These are phyloP conservation scores for Kryptolebias marmoratus DNA, from an alignment of 2,113 vertebrate genomes.

Conservation along the genomic window DNA sequence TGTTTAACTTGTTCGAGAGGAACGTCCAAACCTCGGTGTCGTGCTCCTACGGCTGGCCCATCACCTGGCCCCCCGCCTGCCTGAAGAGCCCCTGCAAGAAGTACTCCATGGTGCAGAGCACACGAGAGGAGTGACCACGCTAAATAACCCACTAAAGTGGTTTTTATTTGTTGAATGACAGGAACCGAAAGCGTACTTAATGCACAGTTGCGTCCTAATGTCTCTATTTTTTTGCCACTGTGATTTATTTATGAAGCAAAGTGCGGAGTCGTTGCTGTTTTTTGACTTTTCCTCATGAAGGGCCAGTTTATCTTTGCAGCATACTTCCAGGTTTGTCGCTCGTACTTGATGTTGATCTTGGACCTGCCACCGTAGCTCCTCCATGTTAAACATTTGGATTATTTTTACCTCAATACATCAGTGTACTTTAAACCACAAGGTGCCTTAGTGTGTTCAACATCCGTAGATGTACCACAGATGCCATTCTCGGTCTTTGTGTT, in stretches of 20 bases:
- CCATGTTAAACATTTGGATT: constrained; percentile 38
- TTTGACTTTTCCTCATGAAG: background rate
- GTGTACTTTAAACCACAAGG: constrained; percentile 67
- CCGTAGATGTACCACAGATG: constrained; percentile 52
- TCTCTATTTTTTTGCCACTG: constrained; percentile 48
- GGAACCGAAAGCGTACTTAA: constrained; percentile 26
- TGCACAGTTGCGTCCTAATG: background rate
- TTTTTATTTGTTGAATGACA: constrained; percentile 19
- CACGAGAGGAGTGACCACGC: constrained; percentile 72
- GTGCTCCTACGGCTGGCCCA: constrained; percentile 92
- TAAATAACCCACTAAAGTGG: constrained; percentile 2
- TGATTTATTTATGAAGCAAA: constrained; percentile 60
- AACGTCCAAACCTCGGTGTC: constrained; percentile 93
- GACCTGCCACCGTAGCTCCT: constrained; percentile 41
- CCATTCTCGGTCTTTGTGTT: constrained; percentile 36
- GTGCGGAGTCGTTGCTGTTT: constrained; percentile 9
- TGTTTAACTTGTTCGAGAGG: constrained; percentile 96
- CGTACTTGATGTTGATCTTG: too few species aligned
- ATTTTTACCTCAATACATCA: constrained; percentile 61
- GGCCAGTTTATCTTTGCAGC: constrained; percentile 10
- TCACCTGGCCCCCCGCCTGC: constrained; percentile 93
- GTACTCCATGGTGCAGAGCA: constrained; percentile 94
- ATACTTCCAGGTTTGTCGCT: background rate
- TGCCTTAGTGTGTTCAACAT: constrained; percentile 74
- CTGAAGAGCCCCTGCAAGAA: constrained; percentile 96